Conservation (phyloP, 2,797 vertebrate species). For the Poecilia wingei region DNA sequence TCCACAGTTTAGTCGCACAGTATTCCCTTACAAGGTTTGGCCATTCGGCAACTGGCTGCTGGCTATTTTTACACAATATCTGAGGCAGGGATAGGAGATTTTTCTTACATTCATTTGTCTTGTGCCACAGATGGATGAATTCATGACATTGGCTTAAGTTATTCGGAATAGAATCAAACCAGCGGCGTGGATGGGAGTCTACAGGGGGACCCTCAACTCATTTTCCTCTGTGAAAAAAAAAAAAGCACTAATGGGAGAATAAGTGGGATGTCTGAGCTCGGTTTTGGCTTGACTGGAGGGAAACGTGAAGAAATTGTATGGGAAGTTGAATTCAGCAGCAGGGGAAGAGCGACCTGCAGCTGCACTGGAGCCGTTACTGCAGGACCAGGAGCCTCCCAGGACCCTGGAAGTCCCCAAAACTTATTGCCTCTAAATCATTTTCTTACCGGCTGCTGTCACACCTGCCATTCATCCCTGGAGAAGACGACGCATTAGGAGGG, state of each 20-base stretch:
- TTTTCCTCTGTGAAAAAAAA: conserved; percentile 28
- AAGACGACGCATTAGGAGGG: conserved; percentile 74
- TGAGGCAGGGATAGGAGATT: conserved; percentile 67
- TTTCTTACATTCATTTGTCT: conserved; percentile 48
- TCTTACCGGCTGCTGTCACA: conserved; percentile 87
- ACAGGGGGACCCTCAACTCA: conserved; percentile 26
- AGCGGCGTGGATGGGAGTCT: conserved; percentile 30
- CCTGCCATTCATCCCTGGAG: conserved; percentile 85
- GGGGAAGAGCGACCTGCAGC: conserved; percentile 44
- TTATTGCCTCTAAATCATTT: conserved; percentile 87
- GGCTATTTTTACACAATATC: conserved; percentile 68
- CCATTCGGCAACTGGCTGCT: conserved; percentile 54
- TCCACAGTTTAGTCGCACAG: conserved; percentile 58
- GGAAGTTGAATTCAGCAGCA: conserved; percentile 39
- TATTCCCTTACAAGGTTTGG: conserved; percentile 58
- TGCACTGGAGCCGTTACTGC: conserved; percentile 66
- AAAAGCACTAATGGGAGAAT: conserved; percentile 23
- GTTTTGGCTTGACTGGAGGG: conserved; percentile 38
- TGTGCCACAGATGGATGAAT: conserved; percentile 41
- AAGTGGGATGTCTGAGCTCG: conserved; percentile 41
- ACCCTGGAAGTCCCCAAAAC: conserved; percentile 71
- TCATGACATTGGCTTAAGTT: conserved; percentile 26
- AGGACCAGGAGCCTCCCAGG: conserved; percentile 68
- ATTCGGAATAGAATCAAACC: conserved; percentile 41
- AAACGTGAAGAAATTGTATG: conserved; percentile 42